Base-by-base conservation (phyloP, 2,888 invertebrate species). In the Polietes domitor region DNA sequence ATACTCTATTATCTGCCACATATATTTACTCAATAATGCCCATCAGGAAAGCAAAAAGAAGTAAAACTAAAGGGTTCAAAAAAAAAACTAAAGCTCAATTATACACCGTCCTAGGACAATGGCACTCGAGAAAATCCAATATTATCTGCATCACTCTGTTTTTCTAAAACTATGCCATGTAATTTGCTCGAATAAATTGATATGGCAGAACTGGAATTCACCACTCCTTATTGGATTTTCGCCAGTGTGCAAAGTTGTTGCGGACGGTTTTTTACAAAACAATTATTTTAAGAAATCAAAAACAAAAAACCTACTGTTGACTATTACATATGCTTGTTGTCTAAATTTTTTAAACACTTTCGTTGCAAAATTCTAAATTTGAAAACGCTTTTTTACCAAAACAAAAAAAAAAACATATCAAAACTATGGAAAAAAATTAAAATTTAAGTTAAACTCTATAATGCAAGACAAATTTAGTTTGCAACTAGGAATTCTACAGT, bases 351-450 rank as follows among this genome's bases (percentile, higher is more conserved):
- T 5, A 28, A 58, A 37, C 10, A 80, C 58, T 77, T 77, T 47
- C 76, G 76, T 81, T 84, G 84, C 84, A 76, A 70, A 79, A 79
- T 73, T 75, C 47, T 41, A 83, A 76, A 77, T 63, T 75, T 72
- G 7, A 28, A 53, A 72, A 75, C 47, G 75, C 77, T 76, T 81
- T 73, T 75, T 55, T 55, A 53, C 32, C 41, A 21, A 71, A 2
- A n/a, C n/a, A n/a, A 21, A 61, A 17, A 53, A 61, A 7, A 72
- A 77, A 53, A 77, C 83, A 83, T 83, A 83, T 83, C 83, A 80
- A 71, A 71, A 43, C 1, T 37, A 65, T 15, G n/a, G 12, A 19
- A 19, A 50, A 19, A 50, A 50, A 50, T 50, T n/a, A n/a, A 47
- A 47, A 19, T 19, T 19, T 55, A 55, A 55, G 19, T 55, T 19